Base-by-base conservation (phyloP, 2,888 invertebrate species). In the Melieria crassipennis region DNA sequence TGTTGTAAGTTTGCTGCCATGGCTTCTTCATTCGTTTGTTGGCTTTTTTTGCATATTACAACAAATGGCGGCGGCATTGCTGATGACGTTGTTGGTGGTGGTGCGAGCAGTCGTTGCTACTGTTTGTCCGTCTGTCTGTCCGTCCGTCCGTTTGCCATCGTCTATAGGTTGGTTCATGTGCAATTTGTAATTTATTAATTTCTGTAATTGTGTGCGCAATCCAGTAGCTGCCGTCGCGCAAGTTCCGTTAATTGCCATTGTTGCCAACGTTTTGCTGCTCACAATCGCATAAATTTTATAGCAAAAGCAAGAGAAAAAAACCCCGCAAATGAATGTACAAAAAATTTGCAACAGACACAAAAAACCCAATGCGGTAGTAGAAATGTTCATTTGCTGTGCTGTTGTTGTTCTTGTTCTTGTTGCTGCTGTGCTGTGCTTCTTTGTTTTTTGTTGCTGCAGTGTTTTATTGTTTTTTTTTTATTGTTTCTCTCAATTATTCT, bases 161-260 rank as follows among this genome's bases (percentile, higher is more conserved):
- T 47, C 16, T n/a, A 45, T 45, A 55, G 43, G 5, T 52, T 42
- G 9, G 45, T 47, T 47, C 62, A 62, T 45, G 46, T 62, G 43
- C 47, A 9, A 13, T 45, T 66, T 10, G 57, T 47, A 61, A 43
- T 60, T 66, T 46, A 66, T 48, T 62, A 57, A 57, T 66, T 66
- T 61, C 66, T 71, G 60, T 71, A 67, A 67, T 67, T 64, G 62
- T 62, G 9, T 30, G 45, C 63, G 61, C 62, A 62, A 56, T 56
- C 47, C 61, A 55, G 69, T 56, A 62, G 69, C 69, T n/a, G 43
- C 11, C 48, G 45, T 3, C 58, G 52, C 47, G 58, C 56, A 72
- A 68, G 73, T 70, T 72, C 73, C 74, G 73, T 76, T 74, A 76
- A 73, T 76, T 75, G 65, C 69, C 60, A 73, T 56, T 69, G 52